Base-by-base conservation (phyloP, 2,113 vertebrate species). In the Oncorhynchus clarkii region DNA sequence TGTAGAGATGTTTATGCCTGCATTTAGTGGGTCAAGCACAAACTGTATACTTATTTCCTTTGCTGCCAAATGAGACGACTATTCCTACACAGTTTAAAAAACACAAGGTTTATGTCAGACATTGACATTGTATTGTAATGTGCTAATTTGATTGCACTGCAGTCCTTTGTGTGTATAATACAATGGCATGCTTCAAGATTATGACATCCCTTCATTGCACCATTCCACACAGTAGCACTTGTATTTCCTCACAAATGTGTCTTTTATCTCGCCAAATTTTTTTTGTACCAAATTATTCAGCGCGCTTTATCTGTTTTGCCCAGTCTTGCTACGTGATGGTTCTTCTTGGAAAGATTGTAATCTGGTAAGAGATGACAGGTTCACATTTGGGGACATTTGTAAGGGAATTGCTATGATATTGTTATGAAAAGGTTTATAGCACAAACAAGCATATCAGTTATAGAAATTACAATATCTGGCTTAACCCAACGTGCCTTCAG, bases 111-210 rank as follows among this genome's bases (percentile, higher is more conserved):
- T 12, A 48, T 70, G 39, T 48, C 24, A 72, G 84, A 85, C 84
- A 68, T 76, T 71, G 76, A 81, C 39, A 45, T 45, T 45, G 78
- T 81, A 86, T 86, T 86, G 22, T 48, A 57, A 67, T 68, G 67
- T 75, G 45, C 49, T 70, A 8, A 49, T 70, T 70, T 70, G 68
- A 70, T 70, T 70, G 67, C 34, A n/a, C 67, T 45, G 39, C 67
- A 51, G 26, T 67, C 72, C 49, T 27, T 77, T 60, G 65, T 73
- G 26, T 71, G 70, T 59, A 74, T 31, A 67, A 73, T 74, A 54
- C 48, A 75, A 72, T 60, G 79, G 78, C 80, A 82, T 85, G 78
- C 29, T 67, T 45, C 39, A 54, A 22, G 72, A 76, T 13, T 22
- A 68, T 67, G 67, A 48, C 72, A 74, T 49, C 24, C 29, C 49